phyloP scores from a whole-genome alignment of 2,888 invertebrate genomes.

The Nineta flava region DNA sequence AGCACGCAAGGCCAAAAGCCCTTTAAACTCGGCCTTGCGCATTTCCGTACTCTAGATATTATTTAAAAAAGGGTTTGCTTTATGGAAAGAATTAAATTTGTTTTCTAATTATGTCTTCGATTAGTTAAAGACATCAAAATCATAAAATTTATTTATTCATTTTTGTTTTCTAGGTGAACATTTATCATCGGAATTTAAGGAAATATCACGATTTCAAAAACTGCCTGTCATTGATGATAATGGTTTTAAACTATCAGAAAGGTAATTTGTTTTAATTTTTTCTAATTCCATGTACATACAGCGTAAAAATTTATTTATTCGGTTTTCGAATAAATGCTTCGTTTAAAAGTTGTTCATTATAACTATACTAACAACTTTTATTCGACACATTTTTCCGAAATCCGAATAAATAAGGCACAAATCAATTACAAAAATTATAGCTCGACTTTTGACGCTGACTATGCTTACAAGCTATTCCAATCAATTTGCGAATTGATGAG shows the following conservation, averaged over 20 bases:
- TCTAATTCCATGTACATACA: not conserved
- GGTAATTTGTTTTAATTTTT: slow-evolving; percentile 12
- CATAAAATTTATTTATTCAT: not conserved
- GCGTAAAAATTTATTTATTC: not conserved
- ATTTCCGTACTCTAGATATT: no score
- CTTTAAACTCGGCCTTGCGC: no score
- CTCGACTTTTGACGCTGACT: no score
- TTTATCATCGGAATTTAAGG: slow-evolving; percentile 28
- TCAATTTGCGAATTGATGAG: no score
- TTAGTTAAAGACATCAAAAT: not conserved
- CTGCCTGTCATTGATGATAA: slow-evolving; percentile 40
- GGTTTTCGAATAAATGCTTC: no score
- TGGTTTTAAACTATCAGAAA: slow-evolving; percentile 37
- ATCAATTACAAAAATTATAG: no score
- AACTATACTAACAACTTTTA: no score
- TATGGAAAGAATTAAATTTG: not conserved
- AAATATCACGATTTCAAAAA: slow-evolving; percentile 34
- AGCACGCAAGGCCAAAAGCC: no score
- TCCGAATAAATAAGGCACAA: no score
- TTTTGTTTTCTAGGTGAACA: slow-evolving; percentile 31
- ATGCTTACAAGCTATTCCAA: not conserved
- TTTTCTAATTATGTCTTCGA: not conserved
- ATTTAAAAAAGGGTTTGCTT: not conserved
- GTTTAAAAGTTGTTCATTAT: not conserved
- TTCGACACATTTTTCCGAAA: no score